Evolutionary conservation across 2,888 invertebrate species (phyloP), one percentile per base, ranked within the genome.

Genomic region (Mesorhabditis spiculigera): DNA sequence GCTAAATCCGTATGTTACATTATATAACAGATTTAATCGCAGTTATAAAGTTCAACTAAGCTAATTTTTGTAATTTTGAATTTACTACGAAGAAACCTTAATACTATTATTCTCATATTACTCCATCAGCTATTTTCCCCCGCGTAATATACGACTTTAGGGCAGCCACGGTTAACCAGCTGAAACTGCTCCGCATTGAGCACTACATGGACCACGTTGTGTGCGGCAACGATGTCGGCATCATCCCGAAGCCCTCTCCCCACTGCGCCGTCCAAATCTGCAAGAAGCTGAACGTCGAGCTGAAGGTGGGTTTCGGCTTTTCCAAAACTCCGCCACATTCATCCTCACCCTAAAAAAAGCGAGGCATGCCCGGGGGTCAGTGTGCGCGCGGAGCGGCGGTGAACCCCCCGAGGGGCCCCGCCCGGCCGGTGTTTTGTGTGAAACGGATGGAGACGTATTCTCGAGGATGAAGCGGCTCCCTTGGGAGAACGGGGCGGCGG

Each of bases 161-260:
- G 66, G 65, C 75, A 43, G 84, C 83, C 41, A 85, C 85, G 4
- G 73, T 79, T 61, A 78, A 76, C 45, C 81, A 82, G 67, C 75
- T 85, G 72, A 70, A 71, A 43, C 73, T 75, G 64, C 72, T 85
- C 70, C 79, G 79, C 16, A 78, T 86, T 66, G 75, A 75, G 63
- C 72, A 86, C 61, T 83, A 86, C 66, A 76, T 80, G 42, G 84
- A 88, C 41, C 87, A 88, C 75, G 81, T 88, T 28, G 86, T 88
- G 8, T 88, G 88, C 75, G 88, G 88, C 4, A 88, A 88, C 77
- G 88, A 88, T 74, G 78, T 79, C 5, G 84, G 84, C 58, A 86
- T 85, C 13, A 73, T 84, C 68, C 87, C 88, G 4, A 88, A 88
- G 77, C 88, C 88, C 8, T 81, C 82, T 43, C 87, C 88, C 4